These are phyloP conservation scores for Meandrusa payeni DNA, from an alignment of 2,888 invertebrate genomes.

Conservation along the genomic window DNA sequence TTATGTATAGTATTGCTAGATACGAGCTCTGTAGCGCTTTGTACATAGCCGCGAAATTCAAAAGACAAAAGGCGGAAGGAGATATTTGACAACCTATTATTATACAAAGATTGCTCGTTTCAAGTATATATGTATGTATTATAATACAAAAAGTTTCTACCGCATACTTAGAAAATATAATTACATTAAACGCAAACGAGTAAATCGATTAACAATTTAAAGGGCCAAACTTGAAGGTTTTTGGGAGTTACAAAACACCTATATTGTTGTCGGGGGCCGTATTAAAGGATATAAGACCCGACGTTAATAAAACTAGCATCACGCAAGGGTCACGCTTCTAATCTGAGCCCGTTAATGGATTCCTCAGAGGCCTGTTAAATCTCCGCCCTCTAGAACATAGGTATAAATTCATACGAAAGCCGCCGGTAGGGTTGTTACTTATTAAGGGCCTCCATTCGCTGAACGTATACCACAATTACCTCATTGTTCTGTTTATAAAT, in stretches of 20 bases:
- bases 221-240: conserved; percentile 1
- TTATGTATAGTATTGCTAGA: too few species aligned
- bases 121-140: too few species aligned
- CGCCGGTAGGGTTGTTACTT: neutral
- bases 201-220: conserved; percentile 9
- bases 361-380: conserved; percentile 45
- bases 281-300: conserved; percentile 29
- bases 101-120: too few species aligned
- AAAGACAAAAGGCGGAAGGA: too few species aligned
- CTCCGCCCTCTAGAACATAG: conserved; percentile 31
- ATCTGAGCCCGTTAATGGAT: conserved; percentile 48
- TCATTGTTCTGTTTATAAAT: too few species aligned
- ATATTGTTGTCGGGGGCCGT: conserved; percentile 26
- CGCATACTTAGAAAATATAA: too few species aligned
- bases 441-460: conserved; percentile 8
- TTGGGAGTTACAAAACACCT: conserved; percentile 25
- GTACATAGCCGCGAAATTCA: too few species aligned
- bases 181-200: too few species aligned
- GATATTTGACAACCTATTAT: too few species aligned
- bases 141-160: too few species aligned
- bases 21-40: too few species aligned
- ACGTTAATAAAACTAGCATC: conserved; percentile 36
- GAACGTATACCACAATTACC: too few species aligned
- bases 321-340: conserved; percentile 33
- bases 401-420: conserved; percentile 20